These are phyloP conservation scores for Chrysodeixis includens DNA, from an alignment of 2,888 invertebrate species.

Conservation along the genomic window DNA sequence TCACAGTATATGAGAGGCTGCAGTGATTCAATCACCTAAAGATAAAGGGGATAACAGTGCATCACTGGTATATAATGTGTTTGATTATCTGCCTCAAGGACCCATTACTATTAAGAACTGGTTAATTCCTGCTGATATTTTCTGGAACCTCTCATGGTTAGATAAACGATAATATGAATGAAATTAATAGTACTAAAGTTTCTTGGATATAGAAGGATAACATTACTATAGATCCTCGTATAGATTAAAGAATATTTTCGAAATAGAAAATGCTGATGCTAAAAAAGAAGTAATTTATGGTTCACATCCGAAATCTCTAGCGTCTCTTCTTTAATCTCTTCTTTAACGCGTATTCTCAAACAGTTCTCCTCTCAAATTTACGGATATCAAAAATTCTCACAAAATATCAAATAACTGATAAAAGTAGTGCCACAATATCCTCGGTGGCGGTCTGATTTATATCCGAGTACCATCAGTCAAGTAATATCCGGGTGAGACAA, in stretches of 20 bases:
- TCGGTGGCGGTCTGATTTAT: constrained; percentile 73
- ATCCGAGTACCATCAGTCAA: constrained; percentile 80
- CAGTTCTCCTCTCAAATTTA: not conserved
- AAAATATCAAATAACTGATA: constrained; percentile 61
- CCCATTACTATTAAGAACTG: too few species aligned
- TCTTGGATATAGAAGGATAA: too few species aligned
- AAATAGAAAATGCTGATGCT: too few species aligned
- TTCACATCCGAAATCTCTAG: too few species aligned
- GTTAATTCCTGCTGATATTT: not conserved
- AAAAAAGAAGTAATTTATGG: too few species aligned
- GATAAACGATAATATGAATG: too few species aligned
- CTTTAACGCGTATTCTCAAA: too few species aligned
- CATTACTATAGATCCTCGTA: too few species aligned
- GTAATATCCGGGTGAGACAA: constrained; percentile 60
- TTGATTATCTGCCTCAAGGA: not conserved
- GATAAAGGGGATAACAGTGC: not conserved
- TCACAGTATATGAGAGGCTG: not conserved
- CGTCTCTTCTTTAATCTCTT: too few species aligned
- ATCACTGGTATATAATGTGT: too few species aligned
- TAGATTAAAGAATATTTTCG: too few species aligned
- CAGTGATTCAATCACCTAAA: constrained; percentile 1
- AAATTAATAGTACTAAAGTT: too few species aligned
- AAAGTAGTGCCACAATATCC: constrained; percentile 64
- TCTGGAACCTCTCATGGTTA: not conserved
- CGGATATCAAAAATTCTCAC: constrained; percentile 29